Evolutionary conservation across 2,113 vertebrate genomes (phyloP).

Genomic region (Seriola aureovittata): DNA sequence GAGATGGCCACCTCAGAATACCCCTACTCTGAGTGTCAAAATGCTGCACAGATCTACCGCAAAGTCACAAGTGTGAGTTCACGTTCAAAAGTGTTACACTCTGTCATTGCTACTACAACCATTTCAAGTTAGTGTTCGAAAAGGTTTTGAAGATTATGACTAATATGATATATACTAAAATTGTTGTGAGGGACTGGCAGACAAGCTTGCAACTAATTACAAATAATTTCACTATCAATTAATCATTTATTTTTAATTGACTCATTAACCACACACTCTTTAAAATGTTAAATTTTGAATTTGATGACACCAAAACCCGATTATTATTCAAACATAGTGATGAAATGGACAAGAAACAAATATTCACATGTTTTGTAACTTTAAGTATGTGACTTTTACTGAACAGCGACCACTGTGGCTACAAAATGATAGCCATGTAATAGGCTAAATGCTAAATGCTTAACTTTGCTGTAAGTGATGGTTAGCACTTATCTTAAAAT

Average conservation of each 20-base stretch:
- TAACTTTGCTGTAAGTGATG: too few relatives aligned
- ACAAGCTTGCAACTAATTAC: neutral
- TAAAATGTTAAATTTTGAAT: too few relatives aligned
- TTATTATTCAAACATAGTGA: too few relatives aligned
- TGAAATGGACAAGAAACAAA: too few relatives aligned
- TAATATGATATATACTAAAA: too few relatives aligned
- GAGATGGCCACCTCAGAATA: slow-evolving; percentile 99
- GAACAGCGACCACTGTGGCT: neutral
- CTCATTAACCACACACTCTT: too few relatives aligned
- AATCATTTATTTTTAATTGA: too few relatives aligned
- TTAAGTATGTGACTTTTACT: too few relatives aligned
- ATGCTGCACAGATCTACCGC: slow-evolving; percentile 98
- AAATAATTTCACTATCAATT: neutral
- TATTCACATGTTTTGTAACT: too few relatives aligned
- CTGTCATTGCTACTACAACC: neutral
- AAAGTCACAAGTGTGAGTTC: slow-evolving; percentile 98
- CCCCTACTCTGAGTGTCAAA: slow-evolving; percentile 98
- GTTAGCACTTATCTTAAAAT: too few relatives aligned
- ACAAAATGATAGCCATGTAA: neutral
- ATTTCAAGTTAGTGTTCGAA: neutral
- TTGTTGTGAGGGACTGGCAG: neutral
- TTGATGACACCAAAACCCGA: too few relatives aligned
- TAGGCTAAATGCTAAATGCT: neutral
- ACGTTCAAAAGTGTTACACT: neutral
- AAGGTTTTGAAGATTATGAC: too few relatives aligned